Evolutionary conservation across 2,888 invertebrate genomes (phyloP), one percentile per base, ranked within the genome.

Genomic region (Platycheirus rosarum): DNA sequence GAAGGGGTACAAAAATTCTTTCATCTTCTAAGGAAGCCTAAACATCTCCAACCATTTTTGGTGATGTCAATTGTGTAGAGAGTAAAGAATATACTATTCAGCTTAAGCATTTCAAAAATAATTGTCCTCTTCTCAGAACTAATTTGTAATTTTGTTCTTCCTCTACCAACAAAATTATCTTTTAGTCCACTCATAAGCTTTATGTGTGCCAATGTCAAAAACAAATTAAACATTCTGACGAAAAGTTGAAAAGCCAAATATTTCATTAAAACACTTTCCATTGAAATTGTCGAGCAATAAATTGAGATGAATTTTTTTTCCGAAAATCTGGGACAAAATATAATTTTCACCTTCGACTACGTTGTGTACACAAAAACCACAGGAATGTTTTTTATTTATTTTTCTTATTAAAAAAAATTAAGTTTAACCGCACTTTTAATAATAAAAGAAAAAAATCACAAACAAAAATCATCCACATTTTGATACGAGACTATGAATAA

Each of bases 341-440:
- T 32, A 32, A 32, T 51, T 51, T 51, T 51, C 51, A 51, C 29
- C 32, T 51, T 16, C 16, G 16, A 29, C 42, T 42, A 29, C 8
- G 16, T 11, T 26, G 14, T 42, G 9, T 42, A 2, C 6, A 60
- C 8, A 44, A 8, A 29, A 14, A 44, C 0, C 5, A 18, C 18
- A 48, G 11, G 2, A 40, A 32, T 6, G 8, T 6, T 8, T 26
- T 6, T 32, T 32, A 4, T 32, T 32, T 65, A 29, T 42, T 57
- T 35, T 63, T 53, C 9, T 46, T 63, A 35, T 55, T 46, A 23
- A 32, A 55, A 40, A 66, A 75, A 69, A 51, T 77, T 65, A 71
- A 77, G 77, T 65, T 55, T 76, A 53, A 75, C 69, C 46, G 46
- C 51, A 75, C 32, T 68, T 26, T 14, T 9, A 23, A n/a, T 11